Evolutionary conservation across 2,113 vertebrate species (phyloP).

Genomic region (Gadus chalcogrammus): DNA sequence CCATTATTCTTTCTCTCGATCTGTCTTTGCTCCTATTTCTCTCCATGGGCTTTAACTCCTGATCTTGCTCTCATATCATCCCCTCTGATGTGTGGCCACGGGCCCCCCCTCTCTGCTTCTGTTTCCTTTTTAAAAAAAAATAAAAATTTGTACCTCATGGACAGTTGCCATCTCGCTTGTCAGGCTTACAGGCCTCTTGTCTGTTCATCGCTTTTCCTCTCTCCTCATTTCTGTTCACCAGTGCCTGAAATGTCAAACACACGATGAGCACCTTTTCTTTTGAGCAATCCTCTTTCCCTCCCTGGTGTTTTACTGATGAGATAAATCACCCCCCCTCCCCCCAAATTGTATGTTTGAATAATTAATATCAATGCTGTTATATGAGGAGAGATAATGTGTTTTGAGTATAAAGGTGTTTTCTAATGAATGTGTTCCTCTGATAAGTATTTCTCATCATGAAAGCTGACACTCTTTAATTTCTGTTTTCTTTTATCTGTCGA

Average conservation of each 20-base stretch:
- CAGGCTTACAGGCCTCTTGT: conserved; percentile 43
- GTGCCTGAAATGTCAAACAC: conserved; percentile 53
- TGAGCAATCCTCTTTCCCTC: conserved; percentile 14
- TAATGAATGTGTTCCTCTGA: too few relatives aligned
- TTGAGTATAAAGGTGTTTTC: too few relatives aligned
- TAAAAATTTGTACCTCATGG: neutral
- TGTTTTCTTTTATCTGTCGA: too few relatives aligned
- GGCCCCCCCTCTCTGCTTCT: neutral
- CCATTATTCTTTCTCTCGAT: conserved; percentile 34
- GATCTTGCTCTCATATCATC: conserved; percentile 39
- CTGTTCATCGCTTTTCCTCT: conserved; percentile 48
- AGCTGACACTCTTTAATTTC: too few relatives aligned
- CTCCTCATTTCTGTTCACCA: conserved; percentile 44
- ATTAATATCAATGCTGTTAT: too few relatives aligned
- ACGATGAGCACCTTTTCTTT: conserved; percentile 47
- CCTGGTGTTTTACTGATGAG: neutral
- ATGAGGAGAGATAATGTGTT: too few relatives aligned
- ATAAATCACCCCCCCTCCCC: neutral
- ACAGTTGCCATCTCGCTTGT: conserved; percentile 31
- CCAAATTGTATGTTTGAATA: too few relatives aligned
- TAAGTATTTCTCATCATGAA: too few relatives aligned
- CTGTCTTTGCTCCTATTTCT: conserved; percentile 17
- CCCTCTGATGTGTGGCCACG: neutral
- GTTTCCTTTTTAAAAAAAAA: too few relatives aligned
- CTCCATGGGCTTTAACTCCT: conserved; percentile 31